These are phyloP conservation scores for Drosophila neocordata DNA, from an alignment of 1,140 invertebrate genomes.

Conservation along the genomic window DNA sequence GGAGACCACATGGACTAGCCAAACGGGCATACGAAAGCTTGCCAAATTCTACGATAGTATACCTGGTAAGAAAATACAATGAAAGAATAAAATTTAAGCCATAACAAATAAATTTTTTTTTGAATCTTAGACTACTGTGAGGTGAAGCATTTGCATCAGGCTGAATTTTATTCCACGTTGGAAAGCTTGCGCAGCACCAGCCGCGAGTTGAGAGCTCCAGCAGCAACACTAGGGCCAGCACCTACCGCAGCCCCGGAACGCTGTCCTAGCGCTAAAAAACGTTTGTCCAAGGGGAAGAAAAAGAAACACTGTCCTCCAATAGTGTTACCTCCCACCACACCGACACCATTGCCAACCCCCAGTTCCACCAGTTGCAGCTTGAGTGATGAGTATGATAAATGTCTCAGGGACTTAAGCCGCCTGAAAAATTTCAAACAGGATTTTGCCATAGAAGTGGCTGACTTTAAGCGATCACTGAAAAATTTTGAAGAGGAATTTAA, in stretches of 20 bases:
- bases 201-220: conserved; percentile 52
- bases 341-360: conserved; percentile 17
- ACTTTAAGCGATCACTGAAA: conserved; percentile 70
- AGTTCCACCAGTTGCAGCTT: conserved; percentile 44
- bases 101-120: background rate
- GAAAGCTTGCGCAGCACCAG: conserved; percentile 71
- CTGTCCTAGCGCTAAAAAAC: conserved; percentile 45
- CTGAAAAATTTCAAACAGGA: conserved; percentile 71
- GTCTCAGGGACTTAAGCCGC: conserved; percentile 52
- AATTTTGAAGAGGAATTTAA: conserved; percentile 68
- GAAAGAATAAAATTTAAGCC: background rate
- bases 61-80: conserved; percentile 57
- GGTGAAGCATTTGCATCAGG: conserved; percentile 75
- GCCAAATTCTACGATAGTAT: conserved; percentile 82
- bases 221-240: conserved; percentile 30
- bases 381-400: conserved; percentile 65
- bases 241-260: background rate
- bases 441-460: conserved; percentile 65
- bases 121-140: conserved; percentile 74
- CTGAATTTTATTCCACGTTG: conserved; percentile 75
- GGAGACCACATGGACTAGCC: conserved; percentile 45
- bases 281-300: conserved; percentile 43
- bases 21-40: conserved; percentile 67
- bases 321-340: conserved; percentile 17
- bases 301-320: conserved; percentile 39